Percentiles rank a stretch among this genome's conserved stretches.
Evolutionary conservation across 64 coral and sea anemone genomes (phyloP).

Genomic region (Pocillopora verrucosa): DNA sequence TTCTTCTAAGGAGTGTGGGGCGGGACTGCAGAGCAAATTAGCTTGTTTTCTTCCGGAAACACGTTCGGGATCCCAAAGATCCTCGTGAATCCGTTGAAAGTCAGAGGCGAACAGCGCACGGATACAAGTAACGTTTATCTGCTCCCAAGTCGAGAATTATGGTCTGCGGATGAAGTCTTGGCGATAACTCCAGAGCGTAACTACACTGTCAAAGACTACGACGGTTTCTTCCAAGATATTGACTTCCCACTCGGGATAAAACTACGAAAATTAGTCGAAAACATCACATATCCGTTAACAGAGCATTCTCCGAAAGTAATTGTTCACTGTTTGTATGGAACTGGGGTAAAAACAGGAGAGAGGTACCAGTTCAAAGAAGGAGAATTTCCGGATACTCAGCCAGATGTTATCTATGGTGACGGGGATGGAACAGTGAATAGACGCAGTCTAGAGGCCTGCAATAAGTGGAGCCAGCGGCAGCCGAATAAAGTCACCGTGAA

Average conservation of each 20-base stretch:
- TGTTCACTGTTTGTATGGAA: slow-evolving; percentile 69
- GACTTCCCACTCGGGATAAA: slow-evolving; percentile 60
- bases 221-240: slow-evolving; percentile 81
- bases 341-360: slow-evolving; percentile 49
- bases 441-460: slow-evolving; percentile 67
- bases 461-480: slow-evolving; percentile 64
- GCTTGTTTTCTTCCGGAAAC: slow-evolving; percentile 67
- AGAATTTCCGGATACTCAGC: slow-evolving; percentile 67
- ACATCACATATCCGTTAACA: slow-evolving; percentile 52
- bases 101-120: slow-evolving; percentile 71
- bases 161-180: slow-evolving; percentile 72
- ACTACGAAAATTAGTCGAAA: slow-evolving; percentile 45
- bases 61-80: slow-evolving; percentile 67
- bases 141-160: slow-evolving; percentile 80
- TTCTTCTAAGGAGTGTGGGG: slow-evolving; percentile 66
- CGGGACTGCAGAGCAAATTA: slow-evolving; percentile 61
- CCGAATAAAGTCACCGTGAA: slow-evolving; percentile 13
- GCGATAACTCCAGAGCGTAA: slow-evolving; percentile 56
- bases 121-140: slow-evolving; percentile 69
- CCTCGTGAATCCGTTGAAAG: slow-evolving; percentile 68
- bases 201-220: slow-evolving; percentile 73
- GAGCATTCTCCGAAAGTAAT: slow-evolving; percentile 67
- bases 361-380: slow-evolving; percentile 51
- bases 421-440: slow-evolving; percentile 78
- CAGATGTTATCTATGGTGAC: slow-evolving; percentile 56